Evolutionary conservation across 2,797 vertebrate species (phyloP).

Genomic region (Arrhamphus sclerolepis): DNA sequence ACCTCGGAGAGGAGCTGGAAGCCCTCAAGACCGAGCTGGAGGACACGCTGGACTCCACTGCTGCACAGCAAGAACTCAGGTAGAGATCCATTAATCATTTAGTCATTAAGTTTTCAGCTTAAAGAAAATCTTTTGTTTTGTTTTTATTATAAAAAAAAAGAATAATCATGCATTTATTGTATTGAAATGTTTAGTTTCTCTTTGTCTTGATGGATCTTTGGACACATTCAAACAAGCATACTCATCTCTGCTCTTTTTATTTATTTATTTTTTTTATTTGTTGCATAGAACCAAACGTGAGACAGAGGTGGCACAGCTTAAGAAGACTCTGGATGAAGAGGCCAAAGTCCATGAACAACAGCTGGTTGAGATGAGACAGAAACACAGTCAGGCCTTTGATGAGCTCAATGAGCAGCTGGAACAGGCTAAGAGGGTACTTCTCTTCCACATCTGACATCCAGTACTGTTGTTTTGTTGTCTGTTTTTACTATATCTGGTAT

Average conservation of each 20-base stretch:
- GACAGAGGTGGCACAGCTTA: constrained; percentile 92
- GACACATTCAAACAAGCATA: neutral
- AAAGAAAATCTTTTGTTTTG: no score
- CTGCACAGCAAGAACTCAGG: constrained; percentile 96
- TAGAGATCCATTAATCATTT: constrained; percentile 21
- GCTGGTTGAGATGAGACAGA: constrained; percentile 92
- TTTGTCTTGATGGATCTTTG: neutral
- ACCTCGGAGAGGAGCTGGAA: constrained; percentile 96
- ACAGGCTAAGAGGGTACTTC: constrained; percentile 90
- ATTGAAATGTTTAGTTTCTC: no score
- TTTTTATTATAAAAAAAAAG: no score
- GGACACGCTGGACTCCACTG: constrained; percentile 95
- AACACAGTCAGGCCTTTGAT: constrained; percentile 93
- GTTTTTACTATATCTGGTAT: rapidly evolving
- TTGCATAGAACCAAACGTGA: constrained; percentile 88
- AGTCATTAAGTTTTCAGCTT: no score
- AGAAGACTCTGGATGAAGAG: constrained; percentile 93
- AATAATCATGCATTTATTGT: no score
- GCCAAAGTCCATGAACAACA: constrained; percentile 89
- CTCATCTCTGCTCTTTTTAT: constrained; percentile 1
- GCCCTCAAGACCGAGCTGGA: constrained; percentile 97
- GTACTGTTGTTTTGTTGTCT: neutral
- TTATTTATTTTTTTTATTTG: no score
- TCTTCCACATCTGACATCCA: no score
- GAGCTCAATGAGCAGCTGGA: constrained; percentile 96